Evolutionary conservation across 2,797 vertebrate genomes (phyloP).

Genomic region (Notamacropus eugenii): DNA sequence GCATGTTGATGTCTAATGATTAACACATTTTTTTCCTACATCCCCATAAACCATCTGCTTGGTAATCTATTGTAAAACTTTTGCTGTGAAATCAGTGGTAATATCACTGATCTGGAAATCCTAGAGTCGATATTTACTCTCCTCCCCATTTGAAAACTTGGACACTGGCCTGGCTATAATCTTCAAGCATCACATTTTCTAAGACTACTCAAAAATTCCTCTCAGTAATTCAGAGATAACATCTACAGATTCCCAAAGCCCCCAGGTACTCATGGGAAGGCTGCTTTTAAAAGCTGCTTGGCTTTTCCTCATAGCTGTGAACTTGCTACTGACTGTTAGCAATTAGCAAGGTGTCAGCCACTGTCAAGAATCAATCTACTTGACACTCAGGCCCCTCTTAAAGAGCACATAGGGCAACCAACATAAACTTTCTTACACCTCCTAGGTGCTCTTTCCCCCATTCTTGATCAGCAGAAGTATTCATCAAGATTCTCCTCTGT

Average conservation of each 20-base stretch:
- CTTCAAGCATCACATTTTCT: not conserved
- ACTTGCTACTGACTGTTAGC: not conserved
- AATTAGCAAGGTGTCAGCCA: not conserved
- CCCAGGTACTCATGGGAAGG: not conserved
- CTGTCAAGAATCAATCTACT: not conserved
- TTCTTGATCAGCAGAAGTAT: not conserved
- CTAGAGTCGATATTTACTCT: not conserved
- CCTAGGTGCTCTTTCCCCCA: not conserved
- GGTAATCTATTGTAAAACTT: not conserved
- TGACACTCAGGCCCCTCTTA: not conserved
- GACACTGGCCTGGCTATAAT: not conserved
- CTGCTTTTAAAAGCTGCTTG: constrained; percentile 19
- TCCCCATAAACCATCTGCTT: not conserved
- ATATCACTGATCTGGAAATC: not conserved
- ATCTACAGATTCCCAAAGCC: not conserved
- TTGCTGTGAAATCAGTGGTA: not conserved
- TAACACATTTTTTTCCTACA: not conserved
- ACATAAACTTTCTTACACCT: not conserved
- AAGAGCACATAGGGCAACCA: not conserved
- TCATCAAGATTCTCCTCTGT: not conserved
- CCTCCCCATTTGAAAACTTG: constrained; percentile 1
- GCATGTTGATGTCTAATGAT: not conserved
- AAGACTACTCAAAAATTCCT: constrained; percentile 13
- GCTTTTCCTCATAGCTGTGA: not conserved
- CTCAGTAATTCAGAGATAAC: not conserved